A percentile compares a stretch with the other conserved stretches of the same genome.
phyloP scores from a whole-genome alignment of 30 jellyfish, hydroid and myxozoan genomes.

The Pseudorhiza aurosa region DNA sequence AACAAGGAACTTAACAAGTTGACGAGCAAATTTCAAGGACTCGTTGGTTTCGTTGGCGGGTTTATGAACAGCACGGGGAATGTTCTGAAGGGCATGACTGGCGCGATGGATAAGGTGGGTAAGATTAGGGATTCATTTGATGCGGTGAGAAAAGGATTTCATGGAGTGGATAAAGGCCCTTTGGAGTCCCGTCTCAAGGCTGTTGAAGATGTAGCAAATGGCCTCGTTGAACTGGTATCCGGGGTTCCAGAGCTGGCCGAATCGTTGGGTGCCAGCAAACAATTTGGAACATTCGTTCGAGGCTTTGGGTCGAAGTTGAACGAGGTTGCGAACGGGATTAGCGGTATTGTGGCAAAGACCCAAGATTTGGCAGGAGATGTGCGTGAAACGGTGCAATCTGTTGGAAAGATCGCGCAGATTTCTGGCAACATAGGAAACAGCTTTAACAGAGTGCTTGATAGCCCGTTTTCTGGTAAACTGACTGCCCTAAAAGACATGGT shows the following conservation, averaged over 20 bases:
- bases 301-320: slow-evolving; percentile 76
- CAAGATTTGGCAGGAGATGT: slow-evolving; percentile 61
- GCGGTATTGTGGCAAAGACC: slow-evolving; percentile 64
- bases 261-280: slow-evolving; percentile 37
- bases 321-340: slow-evolving; percentile 78
- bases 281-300: slow-evolving; percentile 76
- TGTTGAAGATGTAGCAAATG: slow-evolving; percentile 71
- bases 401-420: slow-evolving; percentile 40
- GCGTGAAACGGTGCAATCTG: slow-evolving; percentile 62
- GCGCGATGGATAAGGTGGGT: slow-evolving; percentile 69
- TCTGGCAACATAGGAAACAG: slow-evolving; percentile 64
- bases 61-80: slow-evolving; percentile 83
- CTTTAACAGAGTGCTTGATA: slow-evolving; percentile 58
- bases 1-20: slow-evolving; percentile 61
- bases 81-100: slow-evolving; percentile 42
- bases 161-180: slow-evolving; percentile 79
- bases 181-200: slow-evolving; percentile 86
- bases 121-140: slow-evolving; percentile 55
- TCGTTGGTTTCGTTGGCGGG: slow-evolving; percentile 57
- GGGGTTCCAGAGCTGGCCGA: slow-evolving; percentile 78
- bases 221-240: slow-evolving; percentile 56
- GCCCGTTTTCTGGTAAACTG: slow-evolving; percentile 73
- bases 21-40: slow-evolving; percentile 82
- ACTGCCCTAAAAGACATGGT: slow-evolving; percentile 56
- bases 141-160: slow-evolving; percentile 25